Base-by-base conservation (phyloP, 2,113 vertebrate species). In the Cynopterus brachyotis region DNA sequence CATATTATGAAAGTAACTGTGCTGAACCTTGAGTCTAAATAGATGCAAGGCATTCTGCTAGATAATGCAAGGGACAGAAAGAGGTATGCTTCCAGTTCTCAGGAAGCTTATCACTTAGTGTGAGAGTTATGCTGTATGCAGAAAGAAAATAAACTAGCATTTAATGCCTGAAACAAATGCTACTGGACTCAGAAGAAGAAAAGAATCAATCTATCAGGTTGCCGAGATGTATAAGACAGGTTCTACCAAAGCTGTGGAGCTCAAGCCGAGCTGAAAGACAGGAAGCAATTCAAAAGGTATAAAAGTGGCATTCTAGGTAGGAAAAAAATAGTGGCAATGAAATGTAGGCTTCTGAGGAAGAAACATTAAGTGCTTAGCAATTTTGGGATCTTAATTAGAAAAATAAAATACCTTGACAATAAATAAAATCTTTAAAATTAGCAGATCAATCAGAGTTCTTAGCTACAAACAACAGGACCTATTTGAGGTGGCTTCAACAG, bases 341-440 rank as follows among this genome's bases (percentile, higher is more conserved):
- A 64, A 82, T 53, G 24, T 67, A 90, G 37, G n/a, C 35, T 11
- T 90, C 75, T 26, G 32, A 5, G 78, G 53, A 94, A 55, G 13
- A 55, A 40, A 89, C 76, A 62, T 24, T 24, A 80, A 73, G 3
- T 13, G 2, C 57, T 45, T n/a, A 28, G 40, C 30, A 93, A 93
- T 67, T 66, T 89, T 73, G 19, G 62, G 26, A 89, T 93, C 53
- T 92, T 60, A 76, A 62, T 82, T 47, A 84, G 75, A 91, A 94
- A 95, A 91, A 88, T 42, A 76, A 95, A 96, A 90, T 37, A 94
- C 1, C 92, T 55, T 60, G 17, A 93, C 24, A 47, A 91, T 62
- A 64, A 88, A 59, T 40, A 91, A 96, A 93, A 72, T 67, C 20
- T 86, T 73, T 86, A 94, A 50, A 93, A 87, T 72, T 45, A 92